Evolutionary conservation across 2,797 vertebrate species (phyloP).

Genomic region (Neosilurus mollespiculum): DNA sequence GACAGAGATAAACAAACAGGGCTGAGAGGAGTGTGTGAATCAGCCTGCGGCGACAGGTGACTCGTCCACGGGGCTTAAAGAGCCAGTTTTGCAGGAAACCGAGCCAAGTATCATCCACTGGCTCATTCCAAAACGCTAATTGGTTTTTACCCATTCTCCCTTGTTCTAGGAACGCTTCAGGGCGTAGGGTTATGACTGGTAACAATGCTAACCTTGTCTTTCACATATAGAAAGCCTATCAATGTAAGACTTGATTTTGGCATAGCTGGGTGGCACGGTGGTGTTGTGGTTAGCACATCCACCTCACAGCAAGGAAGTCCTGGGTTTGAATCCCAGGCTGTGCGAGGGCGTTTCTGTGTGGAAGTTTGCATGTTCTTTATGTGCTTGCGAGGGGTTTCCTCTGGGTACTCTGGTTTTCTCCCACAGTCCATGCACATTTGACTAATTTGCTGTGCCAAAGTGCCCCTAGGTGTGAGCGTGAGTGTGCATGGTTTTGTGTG

Average conservation of each 20-base stretch:
- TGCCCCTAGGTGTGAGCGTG: no score
- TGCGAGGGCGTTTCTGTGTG: no score
- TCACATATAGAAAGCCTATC: background rate
- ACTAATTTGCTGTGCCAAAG: no score
- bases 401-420: no score
- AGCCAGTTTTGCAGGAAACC: constrained; percentile 75
- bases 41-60: constrained; percentile 74
- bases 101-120: constrained; percentile 74
- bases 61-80: constrained; percentile 63
- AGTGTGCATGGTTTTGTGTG: no score
- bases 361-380: no score
- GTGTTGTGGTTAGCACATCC: no score
- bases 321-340: no score
- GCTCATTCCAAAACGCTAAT: constrained; percentile 73
- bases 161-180: constrained; percentile 35
- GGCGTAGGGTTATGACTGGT: background rate
- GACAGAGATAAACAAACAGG: constrained; percentile 72
- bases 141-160: constrained; percentile 65
- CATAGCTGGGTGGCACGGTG: no score
- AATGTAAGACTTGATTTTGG: background rate
- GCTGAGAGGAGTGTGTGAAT: constrained; percentile 70
- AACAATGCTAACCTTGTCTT: background rate
- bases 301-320: no score
- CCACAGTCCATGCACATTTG: no score
- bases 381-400: no score